phyloP scores from a whole-genome alignment of 2,113 vertebrate species.

The Dromiciops gliroides region DNA sequence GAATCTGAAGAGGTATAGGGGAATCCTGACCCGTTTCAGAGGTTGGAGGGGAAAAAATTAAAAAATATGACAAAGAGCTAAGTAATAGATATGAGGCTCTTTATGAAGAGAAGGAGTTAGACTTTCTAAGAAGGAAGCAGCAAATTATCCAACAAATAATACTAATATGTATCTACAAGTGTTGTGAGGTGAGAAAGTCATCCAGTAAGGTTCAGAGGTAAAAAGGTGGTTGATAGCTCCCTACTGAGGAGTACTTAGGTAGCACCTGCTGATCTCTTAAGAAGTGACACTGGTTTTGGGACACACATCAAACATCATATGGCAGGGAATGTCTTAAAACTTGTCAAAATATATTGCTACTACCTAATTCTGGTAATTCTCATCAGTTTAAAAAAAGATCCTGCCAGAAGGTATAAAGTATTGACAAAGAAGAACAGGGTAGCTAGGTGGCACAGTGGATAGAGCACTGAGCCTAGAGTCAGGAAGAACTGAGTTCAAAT shows the following conservation, averaged over 20 bases:
- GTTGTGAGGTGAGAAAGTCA: not conserved
- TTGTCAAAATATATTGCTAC: not conserved
- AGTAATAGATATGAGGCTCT: too few relatives aligned
- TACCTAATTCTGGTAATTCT: too few relatives aligned
- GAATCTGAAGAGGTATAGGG: too few relatives aligned
- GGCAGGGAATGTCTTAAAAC: not conserved
- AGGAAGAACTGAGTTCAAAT: not conserved
- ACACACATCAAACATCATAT: too few relatives aligned
- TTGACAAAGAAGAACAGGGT: not conserved
- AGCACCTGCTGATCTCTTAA: not conserved
- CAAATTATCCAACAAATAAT: not conserved
- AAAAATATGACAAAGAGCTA: too few relatives aligned
- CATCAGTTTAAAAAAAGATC: not conserved
- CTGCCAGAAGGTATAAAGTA: not conserved
- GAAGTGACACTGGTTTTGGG: not conserved
- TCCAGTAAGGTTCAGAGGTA: not conserved
- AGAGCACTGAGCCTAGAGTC: not conserved
- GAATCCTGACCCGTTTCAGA: too few relatives aligned
- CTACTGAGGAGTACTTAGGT: not conserved
- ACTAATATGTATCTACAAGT: not conserved
- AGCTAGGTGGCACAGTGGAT: not conserved
- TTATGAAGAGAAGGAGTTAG: too few relatives aligned
- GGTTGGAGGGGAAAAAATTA: too few relatives aligned
- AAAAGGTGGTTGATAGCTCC: not conserved
- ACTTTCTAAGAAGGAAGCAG: not conserved